Base-by-base conservation (phyloP, 2,113 vertebrate genomes). In the Periophthalmus modestus region DNA sequence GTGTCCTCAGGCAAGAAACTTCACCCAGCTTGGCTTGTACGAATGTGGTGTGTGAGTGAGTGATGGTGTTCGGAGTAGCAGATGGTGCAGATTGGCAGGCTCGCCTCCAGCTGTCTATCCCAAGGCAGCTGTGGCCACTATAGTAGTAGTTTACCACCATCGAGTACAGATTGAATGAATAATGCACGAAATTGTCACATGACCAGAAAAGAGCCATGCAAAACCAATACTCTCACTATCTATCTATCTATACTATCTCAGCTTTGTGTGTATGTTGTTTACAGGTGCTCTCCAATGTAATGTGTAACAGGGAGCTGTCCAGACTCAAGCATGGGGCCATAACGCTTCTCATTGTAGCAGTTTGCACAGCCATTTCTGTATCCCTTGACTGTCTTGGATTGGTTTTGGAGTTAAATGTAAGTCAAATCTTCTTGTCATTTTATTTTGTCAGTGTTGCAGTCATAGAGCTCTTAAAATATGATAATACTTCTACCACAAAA, bases 341-440 rank as follows among this genome's bases (percentile, higher is more conserved):
- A 75, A 98, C 97, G 0, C 1, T 94, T 46, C 62, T 93, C 50
- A 94, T 98, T 72, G 78, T 98, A 79, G 85, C 88, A 43, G 80
- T 88, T 69, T 94, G 93, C 9, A 95, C 93, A 5, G 85, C 91
- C 7, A 10, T 96, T 15, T 99, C 98, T 11, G 77, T 98, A 79
- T 74, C 78, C 10, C 94, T 88, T 33, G 96, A 99, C 74, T 99
- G 98, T 80, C 95, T 98, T 77, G 97, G 96, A 82, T 92, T 95
- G 69, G 96, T 98, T 85, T 85, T 99, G 87, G 96, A 96, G 76
- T 91, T 98, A 71, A 99, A 95, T 87, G 97, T 99, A 92, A 98
- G 96, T 95, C 12, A 28, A 34, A 24, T 13, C 28, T 34, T 18
- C 2, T 65, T 36, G 7, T n/a, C 39, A 10, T 43, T 10, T 43